Percentiles rank a stretch among this genome's conserved stretches.
Evolutionary conservation across 2,888 invertebrate species (phyloP).

Genomic region (Rhogogaster chlorosoma): DNA sequence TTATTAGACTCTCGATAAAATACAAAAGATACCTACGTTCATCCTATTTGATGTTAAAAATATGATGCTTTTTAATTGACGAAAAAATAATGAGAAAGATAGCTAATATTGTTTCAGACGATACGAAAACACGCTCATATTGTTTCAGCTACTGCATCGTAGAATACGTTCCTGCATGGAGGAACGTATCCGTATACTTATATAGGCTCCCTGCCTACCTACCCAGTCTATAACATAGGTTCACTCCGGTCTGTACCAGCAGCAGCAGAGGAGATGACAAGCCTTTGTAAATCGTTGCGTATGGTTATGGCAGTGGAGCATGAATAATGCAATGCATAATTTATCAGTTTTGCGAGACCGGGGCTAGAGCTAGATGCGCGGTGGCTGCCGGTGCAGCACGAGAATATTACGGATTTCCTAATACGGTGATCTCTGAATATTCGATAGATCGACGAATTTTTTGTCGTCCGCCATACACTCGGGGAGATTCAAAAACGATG

Average conservation of each 20-base stretch:
- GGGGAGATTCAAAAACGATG: neutral
- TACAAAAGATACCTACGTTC: no score
- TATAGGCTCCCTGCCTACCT: neutral
- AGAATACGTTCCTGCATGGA: neutral
- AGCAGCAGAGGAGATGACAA: slow-evolving; percentile 35
- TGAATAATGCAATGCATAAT: slow-evolving; percentile 75
- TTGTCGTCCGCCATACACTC: neutral
- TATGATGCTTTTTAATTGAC: neutral
- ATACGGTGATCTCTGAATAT: slow-evolving; percentile 47
- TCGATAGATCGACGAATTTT: neutral
- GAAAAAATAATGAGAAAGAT: neutral
- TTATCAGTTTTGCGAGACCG: slow-evolving; percentile 67
- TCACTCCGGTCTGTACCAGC: neutral
- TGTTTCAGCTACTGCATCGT: neutral
- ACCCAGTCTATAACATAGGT: neutral
- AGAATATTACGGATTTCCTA: slow-evolving; percentile 44
- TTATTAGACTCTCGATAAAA: no score
- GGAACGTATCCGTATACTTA: neutral
- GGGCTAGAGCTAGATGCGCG: neutral
- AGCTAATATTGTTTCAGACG: neutral
- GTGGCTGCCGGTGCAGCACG: slow-evolving; percentile 9
- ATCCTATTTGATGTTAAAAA: neutral
- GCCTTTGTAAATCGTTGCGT: slow-evolving; percentile 54
- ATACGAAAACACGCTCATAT: no score
- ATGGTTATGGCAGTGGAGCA: slow-evolving; percentile 68